Percentiles rank a stretch among this genome's conserved stretches.
phyloP scores from a whole-genome alignment of 2,888 invertebrate genomes.

The Cheilosia scutellata region DNA sequence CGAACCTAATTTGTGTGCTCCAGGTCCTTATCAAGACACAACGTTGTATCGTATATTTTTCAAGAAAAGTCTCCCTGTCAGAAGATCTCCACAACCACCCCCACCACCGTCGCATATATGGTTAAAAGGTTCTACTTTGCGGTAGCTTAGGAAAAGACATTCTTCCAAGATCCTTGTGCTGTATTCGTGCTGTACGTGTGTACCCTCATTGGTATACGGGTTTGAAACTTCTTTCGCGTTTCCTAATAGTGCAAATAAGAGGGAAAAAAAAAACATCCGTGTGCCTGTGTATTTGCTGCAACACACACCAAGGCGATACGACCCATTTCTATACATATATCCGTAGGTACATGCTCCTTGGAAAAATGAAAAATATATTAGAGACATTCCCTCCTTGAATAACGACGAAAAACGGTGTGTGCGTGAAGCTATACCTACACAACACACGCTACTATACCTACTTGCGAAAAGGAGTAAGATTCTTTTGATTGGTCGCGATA shows the following conservation, averaged over 20 bases:
- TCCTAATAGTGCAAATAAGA: background rate
- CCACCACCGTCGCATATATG: background rate
- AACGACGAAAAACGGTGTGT: conserved; percentile 38
- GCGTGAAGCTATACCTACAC: conserved; percentile 15
- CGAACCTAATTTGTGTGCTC: conserved; percentile 41
- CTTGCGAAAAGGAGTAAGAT: conserved; percentile 48
- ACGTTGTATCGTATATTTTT: background rate
- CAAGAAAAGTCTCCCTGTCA: background rate
- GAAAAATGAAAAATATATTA: conserved; percentile 41
- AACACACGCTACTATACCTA: background rate
- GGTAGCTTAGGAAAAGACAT: conserved; percentile 12
- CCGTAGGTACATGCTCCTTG: background rate
- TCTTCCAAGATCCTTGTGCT: conserved; percentile 12
- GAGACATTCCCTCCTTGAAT: conserved; percentile 54
- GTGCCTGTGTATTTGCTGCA: conserved; percentile 1
- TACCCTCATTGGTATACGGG: background rate
- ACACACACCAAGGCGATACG: background rate
- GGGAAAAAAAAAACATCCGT: background rate
- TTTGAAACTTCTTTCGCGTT: conserved; percentile 48
- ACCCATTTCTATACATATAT: conserved; percentile 28
- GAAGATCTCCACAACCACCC: background rate
- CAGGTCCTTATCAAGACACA: conserved; percentile 30
- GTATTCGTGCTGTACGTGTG: background rate
- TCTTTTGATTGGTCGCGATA: conserved; percentile 75
- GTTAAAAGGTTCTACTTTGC: background rate